Base-by-base conservation (phyloP, 2,888 invertebrate genomes). In the Brachylomia viminalis region DNA sequence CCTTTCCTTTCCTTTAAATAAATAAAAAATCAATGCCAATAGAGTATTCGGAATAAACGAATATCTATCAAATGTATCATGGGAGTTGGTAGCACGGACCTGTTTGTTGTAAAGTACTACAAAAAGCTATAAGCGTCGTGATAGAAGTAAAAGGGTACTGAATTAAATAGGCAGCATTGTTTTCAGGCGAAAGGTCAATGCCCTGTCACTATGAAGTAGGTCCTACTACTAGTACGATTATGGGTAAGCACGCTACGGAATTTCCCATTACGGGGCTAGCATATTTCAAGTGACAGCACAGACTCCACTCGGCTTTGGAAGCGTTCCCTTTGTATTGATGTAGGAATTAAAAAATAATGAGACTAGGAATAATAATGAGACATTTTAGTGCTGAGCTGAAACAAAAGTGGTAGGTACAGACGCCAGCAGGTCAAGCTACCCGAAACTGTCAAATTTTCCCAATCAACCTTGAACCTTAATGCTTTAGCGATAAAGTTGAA, bases 191-290 rank as follows among this genome's bases (percentile, higher is more conserved):
- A 20, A 70, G 83, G 49, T 38, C 65, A 58, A 58, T 42, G 71
- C 61, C 83, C 81, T 61, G 56, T 72, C 79, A 61, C 71, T 54
- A 49, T 49, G 33, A 20, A 59, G 33, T 23, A 47, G 6, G 61
- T 47, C 47, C n/a, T 52, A 77, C n/a, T 49, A 54, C 38, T 11
- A 7, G 15, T 47, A 66, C 64, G 30, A 20, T 23, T 67, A 47
- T 61, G 30, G 27, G 13, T 33, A 38, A n/a, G 30, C 72, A 81
- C 75, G 70, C 85, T 6, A 80, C 17, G 81, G 83, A 64, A 83
- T 83, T 83, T 84, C 81, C 83, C 84, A 83, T 83, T 80, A 84
- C 59, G 69, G 13, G 23, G 45, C 58, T 30, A 59, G 69, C 61
- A 70, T n/a, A n/a, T 80, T 80, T 67, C 23, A 67, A 76, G 58